Conservation (phyloP, 1,140 invertebrate species). For the Leucophenga varia region DNA sequence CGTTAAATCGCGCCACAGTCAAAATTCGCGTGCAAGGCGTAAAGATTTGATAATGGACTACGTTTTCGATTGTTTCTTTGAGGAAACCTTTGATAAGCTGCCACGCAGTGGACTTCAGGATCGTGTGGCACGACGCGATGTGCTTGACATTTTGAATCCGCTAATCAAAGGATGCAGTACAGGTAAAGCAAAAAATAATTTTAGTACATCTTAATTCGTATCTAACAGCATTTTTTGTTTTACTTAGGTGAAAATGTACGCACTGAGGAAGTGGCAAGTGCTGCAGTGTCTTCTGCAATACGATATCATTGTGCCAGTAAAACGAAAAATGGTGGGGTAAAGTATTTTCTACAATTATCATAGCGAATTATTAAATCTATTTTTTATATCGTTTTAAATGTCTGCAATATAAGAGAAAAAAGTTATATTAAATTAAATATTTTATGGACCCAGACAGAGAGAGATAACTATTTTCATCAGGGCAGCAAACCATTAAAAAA, state of each 20-base stretch:
- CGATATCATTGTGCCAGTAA: slow-evolving; percentile 40
- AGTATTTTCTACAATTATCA: not conserved
- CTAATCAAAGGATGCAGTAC: slow-evolving; percentile 53
- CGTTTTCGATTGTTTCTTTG: slow-evolving; percentile 55
- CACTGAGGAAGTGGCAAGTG: slow-evolving; percentile 43
- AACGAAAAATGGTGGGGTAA: slow-evolving; percentile 20
- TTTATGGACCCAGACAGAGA: too few species aligned
- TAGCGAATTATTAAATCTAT: not conserved
- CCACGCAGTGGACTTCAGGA: slow-evolving; percentile 50
- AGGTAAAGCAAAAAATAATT: slow-evolving; percentile 19
- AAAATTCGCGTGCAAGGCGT: slow-evolving; percentile 22
- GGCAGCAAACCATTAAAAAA: too few species aligned
- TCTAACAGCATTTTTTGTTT: not conserved
- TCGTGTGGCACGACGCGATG: slow-evolving; percentile 44
- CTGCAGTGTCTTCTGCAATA: slow-evolving; percentile 48
- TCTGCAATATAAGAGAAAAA: too few species aligned
- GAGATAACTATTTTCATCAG: too few species aligned
- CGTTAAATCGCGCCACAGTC: slow-evolving; percentile 16
- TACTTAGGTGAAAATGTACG: slow-evolving; percentile 32
- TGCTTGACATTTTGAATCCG: slow-evolving; percentile 51
- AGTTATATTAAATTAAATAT: too few species aligned
- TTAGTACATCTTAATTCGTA: not conserved
- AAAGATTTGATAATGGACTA: slow-evolving; percentile 46
- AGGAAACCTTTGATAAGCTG: slow-evolving; percentile 49
- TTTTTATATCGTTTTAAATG: too few species aligned